Evolutionary conservation across 2,797 vertebrate genomes (phyloP).

Genomic region (Lagorchestes hirsutus): DNA sequence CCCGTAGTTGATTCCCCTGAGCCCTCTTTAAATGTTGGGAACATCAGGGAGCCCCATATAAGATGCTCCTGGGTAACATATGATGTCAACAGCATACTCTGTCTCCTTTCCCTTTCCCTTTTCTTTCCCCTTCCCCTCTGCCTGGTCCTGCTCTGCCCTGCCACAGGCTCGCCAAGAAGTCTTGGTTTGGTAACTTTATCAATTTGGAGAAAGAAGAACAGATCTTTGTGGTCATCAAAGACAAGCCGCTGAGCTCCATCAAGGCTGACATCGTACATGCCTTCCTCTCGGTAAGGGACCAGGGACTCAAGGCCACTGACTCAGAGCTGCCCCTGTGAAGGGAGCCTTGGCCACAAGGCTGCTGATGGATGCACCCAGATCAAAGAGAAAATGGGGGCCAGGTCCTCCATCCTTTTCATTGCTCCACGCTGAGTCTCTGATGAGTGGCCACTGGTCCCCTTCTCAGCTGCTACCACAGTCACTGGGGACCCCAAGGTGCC

Average conservation of each 20-base stretch:
- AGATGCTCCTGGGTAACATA: no score
- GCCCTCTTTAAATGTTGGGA: not conserved
- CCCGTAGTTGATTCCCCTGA: not conserved
- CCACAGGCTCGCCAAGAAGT: conserved; percentile 98
- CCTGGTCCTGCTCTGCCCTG: not conserved
- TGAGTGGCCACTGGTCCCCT: not conserved
- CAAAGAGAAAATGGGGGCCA: not conserved
- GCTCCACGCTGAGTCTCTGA: no score
- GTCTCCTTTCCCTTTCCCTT: conserved; percentile 46
- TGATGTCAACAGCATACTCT: not conserved
- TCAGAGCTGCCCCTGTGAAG: not conserved
- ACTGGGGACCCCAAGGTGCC: not conserved
- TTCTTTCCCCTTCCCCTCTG: not conserved
- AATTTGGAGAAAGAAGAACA: conserved; percentile 99
- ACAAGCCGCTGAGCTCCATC: conserved; percentile 99
- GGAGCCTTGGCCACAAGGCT: not conserved
- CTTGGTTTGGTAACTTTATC: conserved; percentile 99
- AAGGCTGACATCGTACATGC: conserved; percentile 99
- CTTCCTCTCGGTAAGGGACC: conserved; percentile 95
- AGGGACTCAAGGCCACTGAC: not conserved
- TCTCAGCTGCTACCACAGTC: not conserved
- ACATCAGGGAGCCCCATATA: not conserved
- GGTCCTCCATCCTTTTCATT: not conserved
- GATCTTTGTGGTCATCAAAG: conserved; percentile 98
- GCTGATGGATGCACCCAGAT: not conserved